These are phyloP conservation scores for Aix galericulata DNA, from an alignment of 2,113 vertebrate genomes.

Conservation along the genomic window DNA sequence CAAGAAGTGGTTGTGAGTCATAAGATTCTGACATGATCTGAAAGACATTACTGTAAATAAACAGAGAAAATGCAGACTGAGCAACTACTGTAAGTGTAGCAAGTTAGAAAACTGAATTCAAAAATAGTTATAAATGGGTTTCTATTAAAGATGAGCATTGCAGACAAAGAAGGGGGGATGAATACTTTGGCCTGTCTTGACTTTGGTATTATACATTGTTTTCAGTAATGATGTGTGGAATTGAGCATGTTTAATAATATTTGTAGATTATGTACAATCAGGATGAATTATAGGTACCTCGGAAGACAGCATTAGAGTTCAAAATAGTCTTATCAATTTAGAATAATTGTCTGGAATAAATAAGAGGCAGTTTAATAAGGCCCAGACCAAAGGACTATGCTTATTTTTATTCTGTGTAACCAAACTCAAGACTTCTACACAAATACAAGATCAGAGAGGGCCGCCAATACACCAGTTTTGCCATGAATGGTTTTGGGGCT, in stretches of 20 bases:
- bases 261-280: neutral
- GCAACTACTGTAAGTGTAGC: neutral
- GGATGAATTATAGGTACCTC: neutral
- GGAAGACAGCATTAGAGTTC: neutral
- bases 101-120: neutral
- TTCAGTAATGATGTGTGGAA: neutral
- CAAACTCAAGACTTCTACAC: neutral
- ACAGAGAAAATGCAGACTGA: neutral
- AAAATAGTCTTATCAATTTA: neutral
- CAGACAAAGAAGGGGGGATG: neutral
- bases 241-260: neutral
- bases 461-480: neutral
- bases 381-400: neutral
- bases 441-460: neutral
- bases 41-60: slow-evolving; percentile 33
- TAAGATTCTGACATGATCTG: slow-evolving; percentile 38
- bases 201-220: neutral
- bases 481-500: neutral
- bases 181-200: neutral
- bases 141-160: neutral
- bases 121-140: neutral
- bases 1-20: slow-evolving; percentile 31
- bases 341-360: neutral
- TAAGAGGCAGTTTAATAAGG: neutral
- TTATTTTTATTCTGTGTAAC: neutral